phyloP scores from a whole-genome alignment of 2,797 vertebrate species.

The Squalus acanthias region DNA sequence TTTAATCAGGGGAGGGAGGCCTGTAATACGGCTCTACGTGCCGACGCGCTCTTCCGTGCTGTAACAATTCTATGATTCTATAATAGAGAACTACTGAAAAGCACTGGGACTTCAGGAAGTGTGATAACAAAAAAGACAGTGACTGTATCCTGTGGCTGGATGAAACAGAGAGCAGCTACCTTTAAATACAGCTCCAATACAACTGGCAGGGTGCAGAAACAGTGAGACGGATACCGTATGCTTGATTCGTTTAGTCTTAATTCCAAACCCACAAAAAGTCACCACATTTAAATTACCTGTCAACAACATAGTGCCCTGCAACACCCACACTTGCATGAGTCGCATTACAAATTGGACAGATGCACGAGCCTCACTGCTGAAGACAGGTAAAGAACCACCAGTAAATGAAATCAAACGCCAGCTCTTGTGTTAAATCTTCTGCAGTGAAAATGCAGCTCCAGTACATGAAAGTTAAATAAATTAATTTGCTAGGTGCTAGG shows the following conservation, averaged over 20 bases:
- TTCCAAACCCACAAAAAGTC: not conserved
- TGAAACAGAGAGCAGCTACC: not conserved
- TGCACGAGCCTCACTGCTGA: not conserved
- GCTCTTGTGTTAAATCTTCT: not conserved
- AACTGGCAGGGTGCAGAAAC: not conserved
- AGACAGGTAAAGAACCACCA: not conserved
- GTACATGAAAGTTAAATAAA: not conserved
- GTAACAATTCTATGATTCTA: no score
- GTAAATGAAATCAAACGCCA: not conserved
- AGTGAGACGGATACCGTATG: not conserved
- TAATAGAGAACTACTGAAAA: not conserved
- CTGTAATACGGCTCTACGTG: no score
- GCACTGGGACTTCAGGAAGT: not conserved
- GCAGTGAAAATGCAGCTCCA: not conserved
- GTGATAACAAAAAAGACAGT: not conserved
- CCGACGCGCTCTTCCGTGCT: no score
- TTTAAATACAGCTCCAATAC: not conserved
- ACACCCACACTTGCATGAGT: not conserved
- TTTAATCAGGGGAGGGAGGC: no score
- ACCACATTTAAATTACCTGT: not conserved
- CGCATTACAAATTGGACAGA: not conserved
- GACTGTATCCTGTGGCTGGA: not conserved
- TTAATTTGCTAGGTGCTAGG: not conserved
- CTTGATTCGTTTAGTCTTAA: not conserved
- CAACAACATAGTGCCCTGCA: not conserved